Evolutionary conservation across 2,797 vertebrate genomes (phyloP).

Genomic region (Pangasius djambal): DNA sequence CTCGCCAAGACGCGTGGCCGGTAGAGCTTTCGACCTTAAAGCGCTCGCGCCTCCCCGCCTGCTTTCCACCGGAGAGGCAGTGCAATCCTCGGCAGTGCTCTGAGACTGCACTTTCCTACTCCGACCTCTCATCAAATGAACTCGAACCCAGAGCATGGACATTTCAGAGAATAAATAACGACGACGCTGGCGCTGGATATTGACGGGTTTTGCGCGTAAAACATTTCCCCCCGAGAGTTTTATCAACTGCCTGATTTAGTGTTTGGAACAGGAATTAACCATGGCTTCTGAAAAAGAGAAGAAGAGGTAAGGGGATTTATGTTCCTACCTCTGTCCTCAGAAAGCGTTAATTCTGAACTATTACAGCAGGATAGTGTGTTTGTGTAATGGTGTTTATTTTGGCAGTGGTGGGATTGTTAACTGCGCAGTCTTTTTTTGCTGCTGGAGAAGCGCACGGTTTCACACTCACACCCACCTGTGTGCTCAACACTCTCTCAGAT

Average conservation of each 20-base stretch:
- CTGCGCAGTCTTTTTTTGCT: background rate
- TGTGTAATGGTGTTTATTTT: background rate
- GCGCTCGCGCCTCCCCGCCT: constrained; percentile 15
- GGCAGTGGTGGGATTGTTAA: background rate
- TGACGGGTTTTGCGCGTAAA: background rate
- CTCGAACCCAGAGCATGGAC: constrained; percentile 19
- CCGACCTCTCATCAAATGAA: constrained; percentile 6
- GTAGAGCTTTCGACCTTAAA: constrained; percentile 32
- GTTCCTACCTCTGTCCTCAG: background rate
- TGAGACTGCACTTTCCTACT: constrained; percentile 80
- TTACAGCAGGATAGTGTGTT: background rate
- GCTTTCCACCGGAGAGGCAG: constrained; percentile 62
- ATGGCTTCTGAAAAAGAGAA: constrained; percentile 59
- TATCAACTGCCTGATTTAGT: constrained; percentile 12
- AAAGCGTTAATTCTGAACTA: background rate
- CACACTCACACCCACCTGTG: background rate
- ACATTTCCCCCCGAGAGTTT: background rate
- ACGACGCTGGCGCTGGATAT: background rate
- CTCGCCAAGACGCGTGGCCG: constrained; percentile 7
- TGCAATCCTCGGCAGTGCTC: constrained; percentile 88
- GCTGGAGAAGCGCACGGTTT: background rate
- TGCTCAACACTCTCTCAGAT: background rate
- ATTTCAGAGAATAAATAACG: constrained; percentile 6
- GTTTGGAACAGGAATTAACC: constrained; percentile 20
- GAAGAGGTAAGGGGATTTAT: constrained; percentile 49